Evolutionary conservation across 2,797 vertebrate species (phyloP), one percentile per base, ranked within the genome.

Genomic region (Gymnodraco acuticeps): DNA sequence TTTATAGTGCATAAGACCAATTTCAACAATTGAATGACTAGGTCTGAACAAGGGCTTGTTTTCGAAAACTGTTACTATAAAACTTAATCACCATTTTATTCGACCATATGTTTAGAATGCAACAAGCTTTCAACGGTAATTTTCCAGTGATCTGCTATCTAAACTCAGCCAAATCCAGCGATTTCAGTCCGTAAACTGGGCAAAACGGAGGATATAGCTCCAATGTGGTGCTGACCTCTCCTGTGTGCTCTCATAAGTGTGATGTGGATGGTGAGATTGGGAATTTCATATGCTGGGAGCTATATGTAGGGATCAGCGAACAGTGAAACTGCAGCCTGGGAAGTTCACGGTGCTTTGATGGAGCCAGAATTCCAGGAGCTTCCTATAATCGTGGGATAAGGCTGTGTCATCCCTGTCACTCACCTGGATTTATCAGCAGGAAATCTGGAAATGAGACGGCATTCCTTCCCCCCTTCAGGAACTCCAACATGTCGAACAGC

Each of bases 361-460:
- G 78, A 88, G 78, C 67, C 75, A 88, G 89, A 93, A 93, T 87
- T 89, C 76, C 90, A 62, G 90, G 83, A 81, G 83, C 87, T 93
- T 94, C 92, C 91, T 75, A 64, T 92, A 94, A 88, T 92, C 78
- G 81, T 7, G 80, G 93, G 91, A 91, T 92, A 82, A 91, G 70
- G 74, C 87, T 78, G 80, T 91, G 89, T 94, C 91, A 75, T 93
- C 93, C 92, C 92, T 89, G 92, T 95, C 94, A 93, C 90, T 96
- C 94, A 95, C 93, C 93, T 95, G 92, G 88, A 46, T 62, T 88
- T 93, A 95, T 95, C 93, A 88, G 83, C 88, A 93, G 92, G 92
- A 95, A 92, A 96, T 95, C 93, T 95, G 73, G 64, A 83, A 91
- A 91, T 87, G 90, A 84, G 86, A 82, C 47, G 48, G 77, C 93